A percentile compares a stretch with the other conserved stretches of the same genome.
Evolutionary conservation across 2,888 invertebrate species (phyloP).

Genomic region (Glaucopsyche alexis): DNA sequence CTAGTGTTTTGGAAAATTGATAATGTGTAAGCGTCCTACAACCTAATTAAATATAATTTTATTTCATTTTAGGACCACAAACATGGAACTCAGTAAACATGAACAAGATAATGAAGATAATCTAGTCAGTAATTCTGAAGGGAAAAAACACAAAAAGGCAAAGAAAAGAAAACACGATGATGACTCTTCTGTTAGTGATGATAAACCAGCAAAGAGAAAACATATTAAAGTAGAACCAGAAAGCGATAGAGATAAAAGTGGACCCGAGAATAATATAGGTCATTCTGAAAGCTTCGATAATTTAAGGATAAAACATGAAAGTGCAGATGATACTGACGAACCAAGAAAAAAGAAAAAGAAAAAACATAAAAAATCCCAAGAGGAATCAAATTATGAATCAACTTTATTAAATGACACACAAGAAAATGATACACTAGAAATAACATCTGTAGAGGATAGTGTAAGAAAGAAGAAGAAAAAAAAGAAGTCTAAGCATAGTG

Average conservation of each 20-base stretch:
- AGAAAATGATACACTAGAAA: conserved; percentile 41
- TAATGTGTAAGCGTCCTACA: background rate
- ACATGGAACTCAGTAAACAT: background rate
- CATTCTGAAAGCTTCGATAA: conserved; percentile 51
- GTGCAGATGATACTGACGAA: conserved; percentile 44
- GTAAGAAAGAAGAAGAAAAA: conserved; percentile 31
- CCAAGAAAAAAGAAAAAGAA: conserved; percentile 39
- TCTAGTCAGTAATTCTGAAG: conserved; percentile 29
- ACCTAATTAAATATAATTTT: background rate
- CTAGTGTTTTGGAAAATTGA: background rate
- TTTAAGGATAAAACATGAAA: conserved; percentile 54
- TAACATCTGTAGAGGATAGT: background rate
- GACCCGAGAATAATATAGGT: conserved; percentile 31
- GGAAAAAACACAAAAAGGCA: conserved; percentile 32
- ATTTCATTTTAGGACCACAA: conserved; percentile 4
- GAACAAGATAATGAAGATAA: conserved; percentile 15
- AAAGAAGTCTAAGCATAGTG: conserved; percentile 21
- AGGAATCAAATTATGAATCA: conserved; percentile 21
- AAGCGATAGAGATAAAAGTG: conserved; percentile 45
- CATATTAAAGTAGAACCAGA: conserved; percentile 51
- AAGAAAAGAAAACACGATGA: conserved; percentile 40
- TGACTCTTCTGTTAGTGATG: conserved; percentile 29
- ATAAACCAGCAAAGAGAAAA: conserved; percentile 40
- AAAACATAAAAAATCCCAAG: conserved; percentile 26
- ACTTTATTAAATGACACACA: conserved; percentile 34